Evolutionary conservation across 2,888 invertebrate genomes (phyloP).

Genomic region (Caenorhabditis plicata): DNA sequence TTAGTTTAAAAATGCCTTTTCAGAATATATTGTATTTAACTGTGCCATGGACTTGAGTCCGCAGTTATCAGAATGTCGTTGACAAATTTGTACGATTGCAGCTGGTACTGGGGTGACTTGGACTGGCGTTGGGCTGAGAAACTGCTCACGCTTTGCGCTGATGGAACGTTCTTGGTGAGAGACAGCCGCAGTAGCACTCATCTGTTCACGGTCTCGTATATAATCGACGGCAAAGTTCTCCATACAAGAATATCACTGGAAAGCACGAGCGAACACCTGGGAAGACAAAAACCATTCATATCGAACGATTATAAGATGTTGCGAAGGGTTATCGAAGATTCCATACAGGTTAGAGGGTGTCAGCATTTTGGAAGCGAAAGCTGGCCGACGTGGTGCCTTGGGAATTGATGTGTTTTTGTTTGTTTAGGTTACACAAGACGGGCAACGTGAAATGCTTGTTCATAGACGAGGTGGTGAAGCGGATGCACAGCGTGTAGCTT

Average conservation of each 20-base stretch:
- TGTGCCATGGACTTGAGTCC: background rate
- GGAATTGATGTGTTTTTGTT: background rate
- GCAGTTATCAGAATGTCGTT: background rate
- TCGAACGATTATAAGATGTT: constrained; percentile 16
- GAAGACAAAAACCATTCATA: constrained; percentile 15
- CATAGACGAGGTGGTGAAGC: constrained; percentile 35
- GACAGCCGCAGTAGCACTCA: constrained; percentile 44
- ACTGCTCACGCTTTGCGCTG: constrained; percentile 39
- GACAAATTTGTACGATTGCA: constrained; percentile 2
- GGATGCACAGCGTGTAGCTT: constrained; percentile 29
- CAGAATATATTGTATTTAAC: too few relatives aligned
- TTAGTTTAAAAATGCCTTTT: too few relatives aligned
- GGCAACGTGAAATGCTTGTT: constrained; percentile 34
- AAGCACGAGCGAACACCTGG: constrained; percentile 12
- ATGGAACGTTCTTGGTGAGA: constrained; percentile 54
- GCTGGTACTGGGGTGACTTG: constrained; percentile 78
- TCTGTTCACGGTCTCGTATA: constrained; percentile 39
- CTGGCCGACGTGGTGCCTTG: background rate
- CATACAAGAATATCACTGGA: constrained; percentile 23
- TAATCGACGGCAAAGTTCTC: constrained; percentile 28
- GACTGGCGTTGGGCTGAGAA: constrained; percentile 75
- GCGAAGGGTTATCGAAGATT: constrained; percentile 15
- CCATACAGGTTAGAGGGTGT: constrained; percentile 7
- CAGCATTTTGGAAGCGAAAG: background rate
- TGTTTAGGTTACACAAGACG: constrained; percentile 2